Evolutionary conservation across 2,888 invertebrate genomes (phyloP).

Genomic region (Agriopis marginaria): DNA sequence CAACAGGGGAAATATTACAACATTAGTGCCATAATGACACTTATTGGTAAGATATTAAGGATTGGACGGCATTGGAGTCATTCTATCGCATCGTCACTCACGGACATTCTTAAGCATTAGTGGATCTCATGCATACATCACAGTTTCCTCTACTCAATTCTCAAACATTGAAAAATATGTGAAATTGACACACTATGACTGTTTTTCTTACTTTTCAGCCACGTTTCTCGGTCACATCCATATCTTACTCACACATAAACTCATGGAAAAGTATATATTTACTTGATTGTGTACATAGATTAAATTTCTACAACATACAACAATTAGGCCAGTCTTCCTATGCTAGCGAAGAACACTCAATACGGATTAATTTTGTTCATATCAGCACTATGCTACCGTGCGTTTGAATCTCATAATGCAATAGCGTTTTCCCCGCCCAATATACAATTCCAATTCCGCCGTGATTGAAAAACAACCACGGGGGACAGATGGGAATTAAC

Average conservation of each 20-base stretch:
- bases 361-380: not conserved
- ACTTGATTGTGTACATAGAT: not conserved
- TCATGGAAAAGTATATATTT: not conserved
- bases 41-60: conserved; percentile 74
- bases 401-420: too few species aligned
- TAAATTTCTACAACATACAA: conserved; percentile 1
- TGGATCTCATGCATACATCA: conserved; percentile 48
- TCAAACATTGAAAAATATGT: conserved; percentile 4
- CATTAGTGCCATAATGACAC: conserved; percentile 69
- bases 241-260: conserved; percentile 10
- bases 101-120: conserved; percentile 45
- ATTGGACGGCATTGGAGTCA: conserved; percentile 61
- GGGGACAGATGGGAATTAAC: too few species aligned
- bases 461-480: not conserved
- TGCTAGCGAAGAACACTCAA: not conserved
- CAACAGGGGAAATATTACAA: conserved; percentile 66
- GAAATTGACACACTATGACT: conserved; percentile 5
- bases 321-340: not conserved
- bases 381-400: too few species aligned
- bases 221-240: not conserved
- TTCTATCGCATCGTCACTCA: conserved; percentile 54
- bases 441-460: too few species aligned
- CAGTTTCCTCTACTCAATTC: conserved; percentile 33
- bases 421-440: too few species aligned
- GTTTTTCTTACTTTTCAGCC: conserved; percentile 7